Percentiles rank a stretch among this genome's conserved stretches.
phyloP scores from a whole-genome alignment of 2,797 vertebrate genomes.

The Schizopygopsis pylzovi region DNA sequence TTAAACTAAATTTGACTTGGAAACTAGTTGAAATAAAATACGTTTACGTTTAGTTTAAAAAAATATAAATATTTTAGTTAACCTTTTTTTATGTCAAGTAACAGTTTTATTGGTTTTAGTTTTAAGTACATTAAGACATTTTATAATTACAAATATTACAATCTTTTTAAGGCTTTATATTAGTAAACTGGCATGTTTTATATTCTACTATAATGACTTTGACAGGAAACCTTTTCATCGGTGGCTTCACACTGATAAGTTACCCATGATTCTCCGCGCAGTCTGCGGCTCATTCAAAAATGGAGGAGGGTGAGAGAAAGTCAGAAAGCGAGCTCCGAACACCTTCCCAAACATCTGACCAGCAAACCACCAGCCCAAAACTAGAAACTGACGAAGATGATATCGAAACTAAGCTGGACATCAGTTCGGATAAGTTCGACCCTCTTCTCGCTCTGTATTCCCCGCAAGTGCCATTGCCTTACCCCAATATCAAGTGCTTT shows the following conservation, averaged over 20 bases:
- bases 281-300: slow-evolving; percentile 79
- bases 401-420: slow-evolving; percentile 76
- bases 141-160: neutral
- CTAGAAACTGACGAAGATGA: slow-evolving; percentile 54
- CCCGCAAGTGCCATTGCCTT: slow-evolving; percentile 80
- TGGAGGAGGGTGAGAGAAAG: slow-evolving; percentile 81
- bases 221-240: neutral
- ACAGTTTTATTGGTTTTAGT: neutral
- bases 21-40: too few species aligned
- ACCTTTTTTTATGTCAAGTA: neutral
- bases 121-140: neutral
- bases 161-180: neutral
- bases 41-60: too few species aligned
- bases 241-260: slow-evolving; percentile 1
- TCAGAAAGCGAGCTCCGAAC: neutral
- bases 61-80: neutral
- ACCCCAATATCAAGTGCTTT: slow-evolving; percentile 86
- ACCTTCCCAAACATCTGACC: slow-evolving; percentile 18
- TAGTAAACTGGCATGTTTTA: neutral
- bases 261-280: neutral
- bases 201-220: too few species aligned
- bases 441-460: slow-evolving; percentile 89
- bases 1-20: too few species aligned
- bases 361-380: slow-evolving; percentile 12
- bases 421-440: slow-evolving; percentile 87